Evolutionary conservation across 2,113 vertebrate species (phyloP), one percentile per base, ranked within the genome.

Genomic region (Seriola dumerili): DNA sequence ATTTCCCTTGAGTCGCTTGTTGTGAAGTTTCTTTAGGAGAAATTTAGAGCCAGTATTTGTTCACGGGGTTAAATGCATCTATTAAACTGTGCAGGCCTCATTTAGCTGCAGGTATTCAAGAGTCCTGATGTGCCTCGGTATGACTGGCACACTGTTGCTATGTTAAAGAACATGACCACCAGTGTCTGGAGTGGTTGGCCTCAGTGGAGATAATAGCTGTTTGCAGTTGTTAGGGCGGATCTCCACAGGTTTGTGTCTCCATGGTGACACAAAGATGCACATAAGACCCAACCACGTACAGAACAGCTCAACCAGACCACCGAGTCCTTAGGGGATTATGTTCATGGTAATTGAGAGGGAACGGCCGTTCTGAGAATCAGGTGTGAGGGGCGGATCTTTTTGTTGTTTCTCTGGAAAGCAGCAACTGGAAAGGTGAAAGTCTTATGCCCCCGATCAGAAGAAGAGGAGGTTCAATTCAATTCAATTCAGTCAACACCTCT

Each of bases 171-270:
- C 72, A 66, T 38, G 44, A 80, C 52, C 57, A 74, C 65, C 44
- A 65, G 40, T 63, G 19, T 65, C 52, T 55, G 42, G 2, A 3
- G 25, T 13, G 63, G 19, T n/a, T 14, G 21, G 34, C 48, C 81
- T 81, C 86, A 16, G 72, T 70, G 78, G 84, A 64, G 40, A 44
- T 62, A 6, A 29, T 16, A 34, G 23, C 23, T 76, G 82, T 82
- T 80, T 86, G 77, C 10, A 11, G 90, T 89, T 63, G 78, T 85
- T 59, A 77, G 4, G 75, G 57, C 46, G 64, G 58, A 84, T 81
- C 90, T 88, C 78, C 59, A 73, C 42, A 78, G 85, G 86, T 72
- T 72, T 87, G 68, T n/a, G 42, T 82, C 79, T 72, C 86, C 66
- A 65, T 83, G 63, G 80, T 66, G 71, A 90, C 42, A 62, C 36